Percentiles rank a stretch among this genome's conserved stretches.
Conservation (phyloP, 1,140 invertebrate species). For the Leptinotarsa lineolata region DNA sequence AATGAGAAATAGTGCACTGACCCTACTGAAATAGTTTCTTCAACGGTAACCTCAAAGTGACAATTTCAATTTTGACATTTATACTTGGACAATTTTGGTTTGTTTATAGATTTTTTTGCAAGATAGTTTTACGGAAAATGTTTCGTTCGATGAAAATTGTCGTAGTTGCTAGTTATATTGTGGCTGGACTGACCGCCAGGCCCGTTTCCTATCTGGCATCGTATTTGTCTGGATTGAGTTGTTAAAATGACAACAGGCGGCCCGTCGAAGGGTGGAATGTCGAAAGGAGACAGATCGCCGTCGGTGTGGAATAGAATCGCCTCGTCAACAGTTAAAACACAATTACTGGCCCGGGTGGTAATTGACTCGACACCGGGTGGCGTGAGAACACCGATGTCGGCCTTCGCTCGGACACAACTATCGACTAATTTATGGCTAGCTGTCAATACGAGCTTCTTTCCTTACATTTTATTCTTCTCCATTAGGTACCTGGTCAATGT, state of each 20-base stretch:
- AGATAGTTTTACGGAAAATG: no score
- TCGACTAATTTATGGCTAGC: slow-evolving; percentile 36
- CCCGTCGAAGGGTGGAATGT: slow-evolving; percentile 24
- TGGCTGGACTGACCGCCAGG: neutral
- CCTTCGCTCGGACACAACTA: slow-evolving; percentile 30
- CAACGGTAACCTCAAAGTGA: no score
- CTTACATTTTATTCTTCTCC: slow-evolving; percentile 3
- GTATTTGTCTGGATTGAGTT: slow-evolving; percentile 39
- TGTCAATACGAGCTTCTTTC: slow-evolving; percentile 17
- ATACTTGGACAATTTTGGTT: no score
- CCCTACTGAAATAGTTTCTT: no score
- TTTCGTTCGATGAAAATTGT: no score
- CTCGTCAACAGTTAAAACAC: slow-evolving; percentile 39
- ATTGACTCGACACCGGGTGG: slow-evolving; percentile 36
- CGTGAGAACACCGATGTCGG: slow-evolving; percentile 34
- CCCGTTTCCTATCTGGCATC: slow-evolving; percentile 34
- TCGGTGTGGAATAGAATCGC: slow-evolving; percentile 35
- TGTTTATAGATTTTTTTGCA: no score
- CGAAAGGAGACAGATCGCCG: slow-evolving; percentile 22
- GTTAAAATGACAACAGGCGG: slow-evolving; percentile 34
- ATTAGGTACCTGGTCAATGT: slow-evolving; percentile 5
- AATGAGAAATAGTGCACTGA: no score
- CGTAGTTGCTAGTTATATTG: no score
- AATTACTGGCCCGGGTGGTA: slow-evolving; percentile 39
- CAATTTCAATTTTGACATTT: no score